These are phyloP conservation scores for Gracilinanus agilis DNA, from an alignment of 2,113 vertebrate species.

Conservation along the genomic window DNA sequence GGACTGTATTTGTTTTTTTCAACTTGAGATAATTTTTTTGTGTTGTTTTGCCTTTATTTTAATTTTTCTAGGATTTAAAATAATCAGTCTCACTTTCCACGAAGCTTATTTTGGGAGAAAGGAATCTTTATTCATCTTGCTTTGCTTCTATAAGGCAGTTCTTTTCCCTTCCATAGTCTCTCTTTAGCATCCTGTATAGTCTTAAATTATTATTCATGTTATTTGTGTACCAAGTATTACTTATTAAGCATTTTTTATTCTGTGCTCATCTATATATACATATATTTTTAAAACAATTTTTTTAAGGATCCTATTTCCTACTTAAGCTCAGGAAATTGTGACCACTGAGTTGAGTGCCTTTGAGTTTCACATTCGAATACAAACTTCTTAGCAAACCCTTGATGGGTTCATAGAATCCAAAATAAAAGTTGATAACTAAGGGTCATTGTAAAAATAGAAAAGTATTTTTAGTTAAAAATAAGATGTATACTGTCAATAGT, in stretches of 20 bases:
- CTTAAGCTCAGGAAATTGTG: conserved; percentile 85
- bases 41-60: conserved; percentile 37
- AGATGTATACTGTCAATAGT: conserved; percentile 57
- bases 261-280: conserved; percentile 66
- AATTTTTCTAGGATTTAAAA: conserved; percentile 55
- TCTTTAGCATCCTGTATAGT: conserved; percentile 49
- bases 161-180: conserved; percentile 30
- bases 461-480: conserved; percentile 48
- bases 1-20: conserved; percentile 72
- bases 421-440: conserved; percentile 72
- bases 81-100: conserved; percentile 51
- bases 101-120: conserved; percentile 57
- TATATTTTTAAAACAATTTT: conserved; percentile 68
- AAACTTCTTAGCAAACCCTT: conserved; percentile 71
- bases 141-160: conserved; percentile 28
- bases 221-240: conserved; percentile 69
- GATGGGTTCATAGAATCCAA: conserved; percentile 73
- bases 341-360: conserved; percentile 84
- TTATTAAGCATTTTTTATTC: conserved; percentile 57
- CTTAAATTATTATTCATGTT: conserved; percentile 38
- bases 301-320: conserved; percentile 70
- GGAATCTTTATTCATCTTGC: background rate
- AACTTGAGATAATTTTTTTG: conserved; percentile 47
- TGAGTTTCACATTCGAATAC: conserved; percentile 66
- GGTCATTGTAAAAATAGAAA: conserved; percentile 68